Base-by-base conservation (phyloP, 2,113 vertebrate genomes). In the Hydrochoerus hydrochaeris region DNA sequence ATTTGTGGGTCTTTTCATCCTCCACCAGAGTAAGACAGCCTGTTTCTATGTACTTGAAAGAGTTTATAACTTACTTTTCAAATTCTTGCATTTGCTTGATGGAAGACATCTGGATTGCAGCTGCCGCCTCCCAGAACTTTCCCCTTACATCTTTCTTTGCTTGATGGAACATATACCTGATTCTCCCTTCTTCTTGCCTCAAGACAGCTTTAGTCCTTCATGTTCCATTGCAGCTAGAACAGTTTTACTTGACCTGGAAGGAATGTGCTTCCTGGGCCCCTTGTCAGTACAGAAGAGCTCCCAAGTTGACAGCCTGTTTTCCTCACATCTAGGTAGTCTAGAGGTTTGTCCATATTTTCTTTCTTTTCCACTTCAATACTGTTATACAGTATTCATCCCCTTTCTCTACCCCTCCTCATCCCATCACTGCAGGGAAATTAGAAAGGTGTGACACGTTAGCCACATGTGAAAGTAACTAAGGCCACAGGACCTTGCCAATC, bases 71-170 rank as follows among this genome's bases (percentile, higher is more conserved):
- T 96, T 94, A 67, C 60, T 92, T 97, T 97, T 91, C 52, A 73
- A 91, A 38, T 88, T 95, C 49, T 88, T 85, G 89, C 90, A 75
- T 95, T 96, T 92, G 75, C 94, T 96, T 96, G 85, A 83, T 95
- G n/a, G 44, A 52, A 94, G 97, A 85, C 96, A 97, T 93, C 96
- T 97, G 96, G 87, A 71, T 82, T 63, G 78, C 94, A 97, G 96
- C 96, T 97, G 96, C 62, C 63, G 52, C 38, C 63, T 95, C 91
- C 96, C 83, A 93, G 89, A 63, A 95, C 67, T 77, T 95, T 90
- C 75, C 52, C 75, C 57, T 86, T 67, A 81, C 88, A 95, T 94
- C 71, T 95, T 90, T 96, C 58, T 63, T 98, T 85, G 49, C 54
- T 85, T 91, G 13, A 16, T 85, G 75, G 38, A 94, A 65, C 11